A percentile compares a stretch with the other conserved stretches of the same genome.
Conservation (phyloP, 2,797 vertebrate genomes). For the Masticophis lateralis region DNA sequence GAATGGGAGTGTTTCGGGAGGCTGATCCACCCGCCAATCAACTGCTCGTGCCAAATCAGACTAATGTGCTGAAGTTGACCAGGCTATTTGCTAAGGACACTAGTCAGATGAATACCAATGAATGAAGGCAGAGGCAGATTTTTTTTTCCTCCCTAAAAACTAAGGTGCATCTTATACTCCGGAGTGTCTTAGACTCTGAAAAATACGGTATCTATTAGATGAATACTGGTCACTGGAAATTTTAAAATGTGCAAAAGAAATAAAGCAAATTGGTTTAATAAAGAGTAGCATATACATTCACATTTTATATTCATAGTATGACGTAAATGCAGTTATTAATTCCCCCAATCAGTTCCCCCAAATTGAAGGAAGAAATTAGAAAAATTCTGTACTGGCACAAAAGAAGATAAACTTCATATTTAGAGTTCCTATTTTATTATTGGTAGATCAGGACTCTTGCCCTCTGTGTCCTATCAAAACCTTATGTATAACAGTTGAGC, state of each 20-base stretch:
- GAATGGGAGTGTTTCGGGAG: no score
- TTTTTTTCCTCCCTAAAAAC: no score
- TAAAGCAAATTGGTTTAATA: constrained; percentile 43
- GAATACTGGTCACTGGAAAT: neutral
- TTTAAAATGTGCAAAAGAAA: constrained; percentile 28
- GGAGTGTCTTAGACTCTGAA: no score
- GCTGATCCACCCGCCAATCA: no score
- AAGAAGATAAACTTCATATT: constrained; percentile 29
- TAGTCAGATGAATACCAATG: no score
- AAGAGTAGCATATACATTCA: constrained; percentile 53
- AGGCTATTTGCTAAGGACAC: no score
- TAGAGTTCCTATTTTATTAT: neutral
- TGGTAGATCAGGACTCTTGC: constrained; percentile 19
- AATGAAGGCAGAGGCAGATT: no score
- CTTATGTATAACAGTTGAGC: neutral
- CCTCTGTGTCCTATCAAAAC: neutral
- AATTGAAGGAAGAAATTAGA: constrained; percentile 21
- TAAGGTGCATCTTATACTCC: no score
- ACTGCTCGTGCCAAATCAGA: no score
- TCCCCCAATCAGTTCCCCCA: neutral
- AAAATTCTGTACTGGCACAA: constrained; percentile 16
- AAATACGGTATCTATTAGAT: neutral
- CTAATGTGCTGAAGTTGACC: no score
- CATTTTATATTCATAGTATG: constrained; percentile 53
- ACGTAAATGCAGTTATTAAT: constrained; percentile 37